Conservation (phyloP, 92 coral and sea anemone species). For the Zoanthus sociatus region DNA sequence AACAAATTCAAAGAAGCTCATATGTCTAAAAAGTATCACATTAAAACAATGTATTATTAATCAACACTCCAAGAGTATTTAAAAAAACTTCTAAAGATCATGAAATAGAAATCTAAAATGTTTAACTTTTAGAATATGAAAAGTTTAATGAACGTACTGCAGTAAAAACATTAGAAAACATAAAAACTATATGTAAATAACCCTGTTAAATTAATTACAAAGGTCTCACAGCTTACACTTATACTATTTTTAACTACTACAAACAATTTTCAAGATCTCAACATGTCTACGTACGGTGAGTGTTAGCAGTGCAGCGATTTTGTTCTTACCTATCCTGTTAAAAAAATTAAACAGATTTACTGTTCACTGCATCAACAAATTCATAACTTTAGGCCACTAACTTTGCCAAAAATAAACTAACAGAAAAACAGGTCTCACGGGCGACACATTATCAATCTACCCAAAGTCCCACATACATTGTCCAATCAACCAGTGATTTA, state of each 20-base stretch:
- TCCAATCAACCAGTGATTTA: background rate
- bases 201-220: too few species aligned
- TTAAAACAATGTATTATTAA: background rate
- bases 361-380: background rate
- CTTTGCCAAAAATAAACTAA: background rate
- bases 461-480: background rate
- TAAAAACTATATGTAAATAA: too few species aligned
- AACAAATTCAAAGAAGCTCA: constrained; percentile 94
- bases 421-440: background rate
- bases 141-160: too few species aligned
- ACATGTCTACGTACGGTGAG: too few species aligned
- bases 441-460: background rate
- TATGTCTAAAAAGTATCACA: constrained; percentile 68
- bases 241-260: too few species aligned
- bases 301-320: too few species aligned
- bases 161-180: too few species aligned
- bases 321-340: background rate
- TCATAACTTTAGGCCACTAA: background rate
- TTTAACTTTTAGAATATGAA: too few species aligned
- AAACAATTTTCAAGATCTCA: too few species aligned
- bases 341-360: background rate
- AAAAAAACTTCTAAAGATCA: too few species aligned
- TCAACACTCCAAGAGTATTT: background rate
- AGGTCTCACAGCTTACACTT: too few species aligned
- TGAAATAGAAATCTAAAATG: too few species aligned